phyloP scores from a whole-genome alignment of 2,888 invertebrate genomes.

The Coenonympha glycerion region DNA sequence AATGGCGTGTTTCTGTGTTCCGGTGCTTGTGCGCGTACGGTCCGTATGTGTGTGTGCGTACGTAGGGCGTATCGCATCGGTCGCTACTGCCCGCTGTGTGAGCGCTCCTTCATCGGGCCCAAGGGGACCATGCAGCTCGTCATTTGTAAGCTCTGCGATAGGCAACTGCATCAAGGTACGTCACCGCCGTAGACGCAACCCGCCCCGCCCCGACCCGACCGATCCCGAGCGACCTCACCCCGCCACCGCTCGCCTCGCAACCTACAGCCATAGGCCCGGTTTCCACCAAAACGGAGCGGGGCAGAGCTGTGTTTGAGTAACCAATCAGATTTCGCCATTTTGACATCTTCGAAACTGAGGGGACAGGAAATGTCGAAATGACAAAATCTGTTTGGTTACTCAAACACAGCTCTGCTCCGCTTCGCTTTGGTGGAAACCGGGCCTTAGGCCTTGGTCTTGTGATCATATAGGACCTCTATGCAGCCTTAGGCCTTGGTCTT shows the following conservation, averaged over 20 bases:
- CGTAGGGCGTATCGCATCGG: slow-evolving; percentile 82
- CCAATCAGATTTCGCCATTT: too few relatives aligned
- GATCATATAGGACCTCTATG: too few relatives aligned
- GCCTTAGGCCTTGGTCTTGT: too few relatives aligned
- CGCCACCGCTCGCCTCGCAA: not conserved
- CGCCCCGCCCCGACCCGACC: slow-evolving; percentile 16
- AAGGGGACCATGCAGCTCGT: slow-evolving; percentile 80
- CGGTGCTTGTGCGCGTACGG: slow-evolving; percentile 69
- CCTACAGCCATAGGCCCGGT: not conserved
- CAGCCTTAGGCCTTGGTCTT: too few relatives aligned
- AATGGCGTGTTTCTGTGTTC: slow-evolving; percentile 76
- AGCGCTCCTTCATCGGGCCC: slow-evolving; percentile 81
- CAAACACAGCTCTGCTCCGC: too few relatives aligned
- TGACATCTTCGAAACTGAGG: too few relatives aligned
- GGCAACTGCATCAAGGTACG: slow-evolving; percentile 76
- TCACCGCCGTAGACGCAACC: slow-evolving; percentile 40
- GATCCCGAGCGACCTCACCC: not conserved
- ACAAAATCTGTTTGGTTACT: too few relatives aligned
- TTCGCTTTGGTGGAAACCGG: too few relatives aligned
- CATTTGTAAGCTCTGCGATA: slow-evolving; percentile 77
- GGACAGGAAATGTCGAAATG: too few relatives aligned
- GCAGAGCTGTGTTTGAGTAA: too few relatives aligned
- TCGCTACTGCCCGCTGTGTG: slow-evolving; percentile 83
- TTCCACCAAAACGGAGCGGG: too few relatives aligned
- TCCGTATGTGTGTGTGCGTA: slow-evolving; percentile 67